Conservation (phyloP, 2,888 invertebrate species). For the Tenthredo mesomela region DNA sequence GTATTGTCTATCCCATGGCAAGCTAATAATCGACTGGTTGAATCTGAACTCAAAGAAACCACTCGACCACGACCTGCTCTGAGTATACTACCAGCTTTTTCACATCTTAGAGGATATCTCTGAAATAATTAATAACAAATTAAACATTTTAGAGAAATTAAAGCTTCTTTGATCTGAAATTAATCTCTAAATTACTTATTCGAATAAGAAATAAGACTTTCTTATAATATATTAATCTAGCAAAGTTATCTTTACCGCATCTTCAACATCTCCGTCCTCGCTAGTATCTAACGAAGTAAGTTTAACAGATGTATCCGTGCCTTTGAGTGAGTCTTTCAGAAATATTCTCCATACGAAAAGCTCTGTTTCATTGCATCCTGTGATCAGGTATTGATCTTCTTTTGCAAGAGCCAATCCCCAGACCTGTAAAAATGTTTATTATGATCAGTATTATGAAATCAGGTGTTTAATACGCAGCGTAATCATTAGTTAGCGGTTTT, state of each 20-base stretch:
- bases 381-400: conserved; percentile 90
- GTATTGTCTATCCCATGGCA: conserved; percentile 91
- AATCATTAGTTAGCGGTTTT: conserved; percentile 4
- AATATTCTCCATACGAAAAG: conserved; percentile 91
- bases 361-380: conserved; percentile 92
- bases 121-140: conserved; percentile 48
- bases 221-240: background rate
- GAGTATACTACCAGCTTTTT: conserved; percentile 89
- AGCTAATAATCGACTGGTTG: conserved; percentile 85
- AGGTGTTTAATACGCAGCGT: conserved; percentile 31
- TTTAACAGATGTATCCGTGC: conserved; percentile 76
- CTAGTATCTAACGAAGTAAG: conserved; percentile 79
- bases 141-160: background rate
- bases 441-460: conserved; percentile 50
- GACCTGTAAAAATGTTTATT: conserved; percentile 80
- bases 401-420: conserved; percentile 91
- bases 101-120: conserved; percentile 86
- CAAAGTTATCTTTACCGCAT: conserved; percentile 78
- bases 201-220: background rate
- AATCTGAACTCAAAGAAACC: conserved; percentile 86
- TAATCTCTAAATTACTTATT: background rate
- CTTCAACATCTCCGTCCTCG: conserved; percentile 80
- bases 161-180: background rate
- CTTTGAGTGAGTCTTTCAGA: conserved; percentile 78
- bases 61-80: conserved; percentile 90